These are phyloP conservation scores for Cyphomyrus plagiostoma DNA, from an alignment of 2,113 vertebrate species.

Conservation along the genomic window DNA sequence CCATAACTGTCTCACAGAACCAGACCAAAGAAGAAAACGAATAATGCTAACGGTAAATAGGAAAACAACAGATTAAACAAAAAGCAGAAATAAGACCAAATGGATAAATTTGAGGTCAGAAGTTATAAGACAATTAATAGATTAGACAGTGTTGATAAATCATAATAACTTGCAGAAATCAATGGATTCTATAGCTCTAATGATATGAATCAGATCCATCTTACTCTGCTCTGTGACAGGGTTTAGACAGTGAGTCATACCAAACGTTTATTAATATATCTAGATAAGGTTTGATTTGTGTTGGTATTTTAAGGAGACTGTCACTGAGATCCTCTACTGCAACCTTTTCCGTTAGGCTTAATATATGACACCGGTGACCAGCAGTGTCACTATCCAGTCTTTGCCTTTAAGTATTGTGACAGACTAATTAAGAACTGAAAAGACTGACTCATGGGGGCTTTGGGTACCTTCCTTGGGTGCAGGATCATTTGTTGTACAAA, in stretches of 20 bases:
- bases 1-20: not conserved
- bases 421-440: not conserved
- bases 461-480: not conserved
- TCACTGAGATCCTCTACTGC: not conserved
- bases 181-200: not conserved
- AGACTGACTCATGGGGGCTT: not conserved
- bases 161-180: not conserved
- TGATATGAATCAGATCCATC: not conserved
- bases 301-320: not conserved
- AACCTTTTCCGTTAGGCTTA: not conserved
- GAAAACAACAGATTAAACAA: not conserved
- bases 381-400: not conserved
- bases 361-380: not conserved
- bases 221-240: not conserved
- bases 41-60: not conserved
- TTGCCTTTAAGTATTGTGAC: not conserved
- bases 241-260: not conserved
- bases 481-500: not conserved
- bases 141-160: not conserved
- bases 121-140: not conserved
- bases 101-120: not conserved
- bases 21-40: not conserved
- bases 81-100: not conserved
- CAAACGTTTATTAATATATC: not conserved
- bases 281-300: not conserved